Base-by-base conservation (phyloP, 2,113 vertebrate genomes). In the Colinus virginianus region DNA sequence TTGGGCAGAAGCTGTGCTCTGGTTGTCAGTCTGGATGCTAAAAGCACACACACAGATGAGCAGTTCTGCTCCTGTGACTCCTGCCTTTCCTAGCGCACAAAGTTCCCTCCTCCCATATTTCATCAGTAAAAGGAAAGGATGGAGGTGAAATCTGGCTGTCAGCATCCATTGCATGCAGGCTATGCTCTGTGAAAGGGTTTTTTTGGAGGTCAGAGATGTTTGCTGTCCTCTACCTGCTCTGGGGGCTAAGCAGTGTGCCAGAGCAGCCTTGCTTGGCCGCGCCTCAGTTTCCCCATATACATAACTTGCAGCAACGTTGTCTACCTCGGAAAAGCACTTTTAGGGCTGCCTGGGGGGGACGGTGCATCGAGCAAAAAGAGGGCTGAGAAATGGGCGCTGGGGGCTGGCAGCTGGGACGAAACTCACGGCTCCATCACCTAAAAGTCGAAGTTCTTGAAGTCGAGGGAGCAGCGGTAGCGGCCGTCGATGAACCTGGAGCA, bases 361-460 rank as follows among this genome's bases (percentile, higher is more conserved):
- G 25, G 23, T 62, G 36, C 22, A 18, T 26, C 7, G 36, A 26
- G 61, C 34, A 4, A 2, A 7, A 74, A 32, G 48, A 9, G 45
- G 43, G 66, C 63, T 1, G 28, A 34, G n/a, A 42, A 59, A 34
- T 3, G 36, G 34, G 45, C 3, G 19, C 22, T 46, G 40, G n/a
- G 28, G 14, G 36, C 9, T 14, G 18, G 17, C 25, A 16, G 61
- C 61, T 14, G 43, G 13, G 48, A 42, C 8, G 55, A 81, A 85
- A 48, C 22, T 18, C 46, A 36, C 61, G 32, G 32, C 51, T 26
- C 45, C 32, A 19, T 26, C 17, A 21, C 36, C 70, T 93, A 98
- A 96, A 98, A 98, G 97, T 98, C 97, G 36, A 98, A 94, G 91
- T 96, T 98, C 97, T 99, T 98, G 97, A 98, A 98, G 97, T 98